Percentiles rank a stretch among this genome's conserved stretches.
Evolutionary conservation across 2,797 vertebrate genomes (phyloP).

Genomic region (Lepilemur septentrionalis): DNA sequence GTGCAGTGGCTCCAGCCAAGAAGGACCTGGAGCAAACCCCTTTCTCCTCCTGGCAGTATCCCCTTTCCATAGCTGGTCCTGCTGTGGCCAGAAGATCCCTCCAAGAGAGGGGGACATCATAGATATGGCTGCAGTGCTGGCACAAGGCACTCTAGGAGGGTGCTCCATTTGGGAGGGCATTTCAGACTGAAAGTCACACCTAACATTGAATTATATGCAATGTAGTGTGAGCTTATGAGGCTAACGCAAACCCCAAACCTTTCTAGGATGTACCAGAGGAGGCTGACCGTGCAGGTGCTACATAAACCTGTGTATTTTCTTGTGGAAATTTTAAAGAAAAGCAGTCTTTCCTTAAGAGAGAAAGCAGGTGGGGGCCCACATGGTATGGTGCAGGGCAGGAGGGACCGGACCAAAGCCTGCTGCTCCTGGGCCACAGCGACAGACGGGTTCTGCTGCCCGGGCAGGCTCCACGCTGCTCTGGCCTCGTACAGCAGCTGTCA

Average conservation of each 20-base stretch:
- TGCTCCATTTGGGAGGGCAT: not conserved
- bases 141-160: not conserved
- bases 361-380: not conserved
- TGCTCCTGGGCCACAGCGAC: not conserved
- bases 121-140: not conserved
- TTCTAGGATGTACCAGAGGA: not conserved
- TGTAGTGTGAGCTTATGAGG: not conserved
- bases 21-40: not conserved
- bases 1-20: not conserved
- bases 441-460: no score
- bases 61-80: not conserved
- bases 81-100: not conserved
- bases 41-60: not conserved
- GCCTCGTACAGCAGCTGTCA: not conserved
- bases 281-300: not conserved
- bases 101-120: not conserved
- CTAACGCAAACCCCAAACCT: not conserved
- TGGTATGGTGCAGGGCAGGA: not conserved
- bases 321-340: not conserved
- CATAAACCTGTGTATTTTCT: not conserved
- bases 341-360: not conserved
- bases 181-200: not conserved
- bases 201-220: not conserved
- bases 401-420: not conserved
- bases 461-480: no score